A percentile compares a stretch with the other conserved stretches of the same genome.
phyloP scores from a whole-genome alignment of 2,888 invertebrate genomes.

The Mythimna loreyi region DNA sequence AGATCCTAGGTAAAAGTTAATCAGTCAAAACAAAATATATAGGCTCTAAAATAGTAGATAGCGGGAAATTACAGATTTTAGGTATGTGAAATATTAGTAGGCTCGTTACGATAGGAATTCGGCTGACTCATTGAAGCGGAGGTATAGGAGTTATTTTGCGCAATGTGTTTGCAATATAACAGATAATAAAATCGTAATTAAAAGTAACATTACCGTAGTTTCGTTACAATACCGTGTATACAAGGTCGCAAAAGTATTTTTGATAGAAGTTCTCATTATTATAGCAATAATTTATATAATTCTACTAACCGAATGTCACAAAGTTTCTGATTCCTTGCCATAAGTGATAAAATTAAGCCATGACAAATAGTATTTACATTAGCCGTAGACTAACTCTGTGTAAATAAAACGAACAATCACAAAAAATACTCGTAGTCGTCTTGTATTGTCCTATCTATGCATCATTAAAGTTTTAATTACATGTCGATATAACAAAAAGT shows the following conservation, averaged over 20 bases:
- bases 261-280: slow-evolving; percentile 45
- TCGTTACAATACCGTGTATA: slow-evolving; percentile 26
- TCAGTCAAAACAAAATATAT: slow-evolving; percentile 4
- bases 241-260: slow-evolving; percentile 45
- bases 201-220: slow-evolving; percentile 32
- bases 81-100: slow-evolving; percentile 11
- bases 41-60: not conserved
- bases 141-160: not conserved
- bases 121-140: not conserved
- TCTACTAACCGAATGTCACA: slow-evolving; percentile 31
- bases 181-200: not conserved
- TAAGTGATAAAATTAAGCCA: slow-evolving; percentile 60
- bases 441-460: slow-evolving; percentile 9
- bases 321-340: slow-evolving; percentile 69
- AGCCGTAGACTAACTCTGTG: slow-evolving; percentile 42
- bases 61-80: not conserved
- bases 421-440: slow-evolving; percentile 24
- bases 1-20: slow-evolving; percentile 11
- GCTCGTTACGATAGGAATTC: not conserved
- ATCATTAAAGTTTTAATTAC: slow-evolving; percentile 27
- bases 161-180: slow-evolving; percentile 6
- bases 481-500: slow-evolving; percentile 22
- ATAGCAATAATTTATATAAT: slow-evolving; percentile 19
- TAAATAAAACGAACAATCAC: slow-evolving; percentile 32
- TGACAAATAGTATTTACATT: slow-evolving; percentile 50